Conservation (phyloP, 2,797 vertebrate genomes). For the Coregonus suidteri region DNA sequence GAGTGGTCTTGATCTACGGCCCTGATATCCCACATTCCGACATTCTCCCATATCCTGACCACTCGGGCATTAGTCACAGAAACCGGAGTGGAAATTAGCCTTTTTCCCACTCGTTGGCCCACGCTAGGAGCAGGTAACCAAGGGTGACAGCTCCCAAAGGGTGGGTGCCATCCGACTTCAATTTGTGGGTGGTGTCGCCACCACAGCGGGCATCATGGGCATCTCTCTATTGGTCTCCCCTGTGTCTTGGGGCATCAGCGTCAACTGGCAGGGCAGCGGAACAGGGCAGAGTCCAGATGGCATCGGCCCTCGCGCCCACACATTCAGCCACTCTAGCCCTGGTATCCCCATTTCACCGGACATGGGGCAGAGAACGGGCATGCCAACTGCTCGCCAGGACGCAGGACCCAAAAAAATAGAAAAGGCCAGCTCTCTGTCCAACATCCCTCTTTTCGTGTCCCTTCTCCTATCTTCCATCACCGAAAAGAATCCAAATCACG, state of each 20-base stretch:
- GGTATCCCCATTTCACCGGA: slow-evolving; percentile 53
- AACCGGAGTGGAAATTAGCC: no score
- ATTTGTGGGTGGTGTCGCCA: slow-evolving; percentile 54
- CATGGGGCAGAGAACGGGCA: slow-evolving; percentile 51
- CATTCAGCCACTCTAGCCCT: slow-evolving; percentile 64
- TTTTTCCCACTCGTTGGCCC: slow-evolving; percentile 41
- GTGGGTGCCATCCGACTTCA: slow-evolving; percentile 61
- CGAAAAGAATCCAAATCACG: slow-evolving; percentile 61
- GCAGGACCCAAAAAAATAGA: slow-evolving; percentile 60
- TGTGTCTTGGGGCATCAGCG: slow-evolving; percentile 57
- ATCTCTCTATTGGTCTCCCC: slow-evolving; percentile 52
- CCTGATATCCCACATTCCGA: no score
- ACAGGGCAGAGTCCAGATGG: slow-evolving; percentile 74
- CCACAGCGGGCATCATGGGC: slow-evolving; percentile 28
- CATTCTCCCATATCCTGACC: no score
- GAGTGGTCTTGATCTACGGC: no score
- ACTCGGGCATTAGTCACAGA: no score
- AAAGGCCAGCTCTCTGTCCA: slow-evolving; percentile 31
- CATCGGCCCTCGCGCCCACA: slow-evolving; percentile 72
- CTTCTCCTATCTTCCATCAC: slow-evolving; percentile 63
- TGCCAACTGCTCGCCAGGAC: slow-evolving; percentile 67
- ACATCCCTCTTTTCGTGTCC: not conserved
- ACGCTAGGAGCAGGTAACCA: slow-evolving; percentile 48
- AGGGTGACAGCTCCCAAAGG: slow-evolving; percentile 54
- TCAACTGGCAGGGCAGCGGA: slow-evolving; percentile 55